Evolutionary conservation across 2,888 invertebrate species (phyloP).

Genomic region (Scaptomyza parva): DNA sequence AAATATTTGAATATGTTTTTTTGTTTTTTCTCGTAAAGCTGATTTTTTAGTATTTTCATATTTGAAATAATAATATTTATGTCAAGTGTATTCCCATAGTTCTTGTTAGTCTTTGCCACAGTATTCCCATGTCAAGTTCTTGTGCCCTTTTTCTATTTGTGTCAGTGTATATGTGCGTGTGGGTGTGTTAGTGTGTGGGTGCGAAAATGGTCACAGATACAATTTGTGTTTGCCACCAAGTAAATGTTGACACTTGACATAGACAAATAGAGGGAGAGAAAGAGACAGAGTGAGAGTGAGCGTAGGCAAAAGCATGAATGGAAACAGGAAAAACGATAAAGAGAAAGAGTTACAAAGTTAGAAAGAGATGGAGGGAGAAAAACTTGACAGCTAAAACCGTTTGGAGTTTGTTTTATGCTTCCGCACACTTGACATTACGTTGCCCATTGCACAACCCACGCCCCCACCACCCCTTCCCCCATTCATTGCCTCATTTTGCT

Average conservation of each 20-base stretch:
- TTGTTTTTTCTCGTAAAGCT: no score
- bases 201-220: conserved; percentile 73
- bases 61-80: no score
- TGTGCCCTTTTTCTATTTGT: conserved; percentile 19
- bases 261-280: conserved; percentile 60
- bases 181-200: conserved; percentile 32
- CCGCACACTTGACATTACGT: conserved; percentile 76
- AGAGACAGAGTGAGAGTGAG: not conserved
- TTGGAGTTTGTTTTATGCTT: conserved; percentile 80
- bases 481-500: conserved; percentile 19
- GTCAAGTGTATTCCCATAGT: not conserved
- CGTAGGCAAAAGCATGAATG: not conserved
- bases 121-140: not conserved
- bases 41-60: no score
- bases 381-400: conserved; percentile 65
- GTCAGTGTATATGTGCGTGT: conserved; percentile 17
- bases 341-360: conserved; percentile 8
- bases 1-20: no score
- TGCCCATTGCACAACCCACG: conserved; percentile 57
- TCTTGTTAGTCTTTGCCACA: not conserved
- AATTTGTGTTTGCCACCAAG: conserved; percentile 78
- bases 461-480: not conserved
- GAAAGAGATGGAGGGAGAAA: conserved; percentile 24
- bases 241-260: conserved; percentile 79
- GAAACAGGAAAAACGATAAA: not conserved